Evolutionary conservation across 2,113 vertebrate species (phyloP), one percentile per base, ranked within the genome.

Genomic region (Hippolais icterina): DNA sequence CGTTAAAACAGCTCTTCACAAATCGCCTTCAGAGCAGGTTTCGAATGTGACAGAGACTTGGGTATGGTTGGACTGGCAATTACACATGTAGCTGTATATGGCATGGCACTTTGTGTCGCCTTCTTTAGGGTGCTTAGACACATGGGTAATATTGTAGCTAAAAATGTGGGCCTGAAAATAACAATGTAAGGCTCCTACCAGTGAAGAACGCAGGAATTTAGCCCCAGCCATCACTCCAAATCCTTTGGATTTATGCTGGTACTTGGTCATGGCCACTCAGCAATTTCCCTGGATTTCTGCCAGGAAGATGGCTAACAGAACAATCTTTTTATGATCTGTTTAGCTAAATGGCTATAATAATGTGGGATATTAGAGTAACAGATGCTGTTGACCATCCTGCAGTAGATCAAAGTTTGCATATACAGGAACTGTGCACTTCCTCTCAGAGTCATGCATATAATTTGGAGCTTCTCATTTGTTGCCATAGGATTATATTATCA

Each of bases 361-460:
- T 41, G 39, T 69, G 70, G 79, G 15, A 19, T 95, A 84, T 96
- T 94, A 83, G 63, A 74, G 79, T 83, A 94, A 83, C 39, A 94
- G 95, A 92, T 93, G 90, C 94, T 92, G 77, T 70, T 94, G 95
- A 75, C 93, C 72, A 70, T 93, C 72, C 59, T 93, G 93, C 53
- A 86, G 94, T 60, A 91, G 83, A 94, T 92, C 70, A 86, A 88
- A 94, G 79, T 83, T 46, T 91, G 68, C 93, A 31, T 47, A 74
- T 91, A 42, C 74, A 71, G 91, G 90, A 93, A 87, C 91, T 54
- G 2, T 89, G 92, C 39, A 70, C 83, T 95, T 96, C 89, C 95
- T 86, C 78, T 92, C 59, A n/a, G 74, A 91, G 88, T 61, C 90
- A 60, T 8, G 16, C 2, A 1, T 83, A 19, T 81, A 29, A 82